Evolutionary conservation across 1,140 invertebrate genomes (phyloP).

Genomic region (Plectrocnemia conspersa): DNA sequence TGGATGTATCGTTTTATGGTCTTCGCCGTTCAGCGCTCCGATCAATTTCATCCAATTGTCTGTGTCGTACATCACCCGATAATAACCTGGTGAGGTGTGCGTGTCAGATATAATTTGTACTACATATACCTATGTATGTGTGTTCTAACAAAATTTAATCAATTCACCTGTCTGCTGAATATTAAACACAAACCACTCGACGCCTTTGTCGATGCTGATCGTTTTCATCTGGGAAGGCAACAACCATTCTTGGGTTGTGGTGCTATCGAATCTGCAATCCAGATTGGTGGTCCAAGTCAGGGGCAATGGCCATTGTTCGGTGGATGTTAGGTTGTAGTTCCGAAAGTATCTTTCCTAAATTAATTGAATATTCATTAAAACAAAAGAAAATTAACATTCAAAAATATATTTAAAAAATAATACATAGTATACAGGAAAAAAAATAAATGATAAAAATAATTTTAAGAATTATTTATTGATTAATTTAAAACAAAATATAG

Average conservation of each 20-base stretch:
- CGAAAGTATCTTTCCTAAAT: no score
- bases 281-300: conserved; percentile 45
- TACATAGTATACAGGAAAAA: no score
- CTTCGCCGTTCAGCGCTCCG: conserved; percentile 39
- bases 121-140: not conserved
- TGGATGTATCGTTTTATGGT: conserved; percentile 53
- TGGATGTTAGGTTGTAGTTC: not conserved
- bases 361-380: no score
- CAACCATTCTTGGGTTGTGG: conserved; percentile 42
- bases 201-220: conserved; percentile 37
- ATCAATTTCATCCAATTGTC: conserved; percentile 50
- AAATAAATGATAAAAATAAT: no score
- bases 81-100: conserved; percentile 52
- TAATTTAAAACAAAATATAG: no score
- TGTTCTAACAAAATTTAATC: not conserved
- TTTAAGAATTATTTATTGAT: no score
- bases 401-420: no score
- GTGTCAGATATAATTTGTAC: no score
- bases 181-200: conserved; percentile 58
- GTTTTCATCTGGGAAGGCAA: conserved; percentile 26
- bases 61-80: conserved; percentile 58
- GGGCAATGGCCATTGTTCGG: conserved; percentile 44
- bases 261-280: conserved; percentile 41
- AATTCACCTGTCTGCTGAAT: conserved; percentile 60
- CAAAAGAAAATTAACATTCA: no score